Percentiles rank a stretch among this genome's conserved stretches.
These are phyloP conservation scores for Trissolcus brochymenae DNA, from an alignment of 2,888 invertebrate genomes.

Conservation along the genomic window DNA sequence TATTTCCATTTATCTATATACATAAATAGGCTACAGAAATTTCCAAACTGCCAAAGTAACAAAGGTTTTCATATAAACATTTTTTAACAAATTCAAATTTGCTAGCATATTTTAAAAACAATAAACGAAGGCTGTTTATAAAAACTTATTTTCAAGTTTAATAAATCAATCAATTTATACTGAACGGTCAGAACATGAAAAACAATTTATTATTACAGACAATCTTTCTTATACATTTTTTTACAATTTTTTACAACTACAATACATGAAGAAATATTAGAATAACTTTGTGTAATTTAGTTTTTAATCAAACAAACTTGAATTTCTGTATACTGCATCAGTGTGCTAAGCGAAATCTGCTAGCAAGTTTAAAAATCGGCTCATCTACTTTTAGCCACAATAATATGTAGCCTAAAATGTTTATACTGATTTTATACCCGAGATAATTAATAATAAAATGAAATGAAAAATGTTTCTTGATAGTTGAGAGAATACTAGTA, in stretches of 20 bases:
- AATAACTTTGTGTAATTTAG: no score
- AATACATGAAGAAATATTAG: neutral
- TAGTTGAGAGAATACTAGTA: no score
- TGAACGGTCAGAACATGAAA: neutral
- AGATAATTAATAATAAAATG: no score
- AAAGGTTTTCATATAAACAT: neutral
- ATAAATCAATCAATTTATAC: neutral
- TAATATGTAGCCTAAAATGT: conserved; percentile 1
- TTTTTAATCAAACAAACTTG: no score
- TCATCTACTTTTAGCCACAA: neutral
- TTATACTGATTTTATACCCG: neutral
- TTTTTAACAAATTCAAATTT: neutral
- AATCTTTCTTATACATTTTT: conserved; percentile 29
- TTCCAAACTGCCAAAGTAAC: no score
- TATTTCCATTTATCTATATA: no score
- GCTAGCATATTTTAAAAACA: neutral
- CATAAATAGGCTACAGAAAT: no score
- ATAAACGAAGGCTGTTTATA: neutral
- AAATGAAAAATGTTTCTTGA: no score
- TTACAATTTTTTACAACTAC: conserved; percentile 41
- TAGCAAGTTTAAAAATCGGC: neutral
- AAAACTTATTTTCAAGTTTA: neutral
- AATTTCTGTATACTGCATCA: neutral
- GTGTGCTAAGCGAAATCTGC: neutral
- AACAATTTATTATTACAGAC: neutral